These are phyloP conservation scores for Stegodyphus mimosarum DNA, from an alignment of 1,140 invertebrate genomes.

Conservation along the genomic window DNA sequence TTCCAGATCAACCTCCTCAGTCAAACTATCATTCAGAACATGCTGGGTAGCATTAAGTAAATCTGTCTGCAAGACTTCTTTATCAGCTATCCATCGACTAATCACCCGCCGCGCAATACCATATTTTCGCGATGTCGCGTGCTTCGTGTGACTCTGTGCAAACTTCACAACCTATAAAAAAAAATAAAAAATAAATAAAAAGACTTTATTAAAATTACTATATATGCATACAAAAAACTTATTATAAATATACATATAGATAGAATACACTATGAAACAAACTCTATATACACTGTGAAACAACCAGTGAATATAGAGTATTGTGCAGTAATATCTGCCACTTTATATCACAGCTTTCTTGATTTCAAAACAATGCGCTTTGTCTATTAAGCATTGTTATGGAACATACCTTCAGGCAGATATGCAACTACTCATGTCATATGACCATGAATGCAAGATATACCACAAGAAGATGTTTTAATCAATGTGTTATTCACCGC, in stretches of 20 bases:
- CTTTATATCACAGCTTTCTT: no score
- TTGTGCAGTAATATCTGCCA: no score
- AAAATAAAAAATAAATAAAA: not conserved
- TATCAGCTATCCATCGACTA: slow-evolving; percentile 58
- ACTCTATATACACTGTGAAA: not conserved
- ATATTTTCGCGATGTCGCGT: slow-evolving; percentile 53
- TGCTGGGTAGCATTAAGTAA: slow-evolving; percentile 53
- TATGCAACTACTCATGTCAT: no score
- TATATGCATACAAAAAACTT: not conserved
- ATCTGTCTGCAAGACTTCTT: slow-evolving; percentile 54
- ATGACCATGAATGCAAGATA: no score
- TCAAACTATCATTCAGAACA: slow-evolving; percentile 33
- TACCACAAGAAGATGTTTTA: no score
- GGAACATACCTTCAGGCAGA: no score
- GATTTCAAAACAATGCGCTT: no score
- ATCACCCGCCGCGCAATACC: slow-evolving; percentile 47
- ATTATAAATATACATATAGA: not conserved
- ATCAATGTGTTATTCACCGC: no score
- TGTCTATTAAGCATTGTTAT: no score
- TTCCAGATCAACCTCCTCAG: slow-evolving; percentile 46
- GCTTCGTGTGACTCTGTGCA: slow-evolving; percentile 57
- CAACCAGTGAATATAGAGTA: no score
- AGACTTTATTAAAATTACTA: no score
- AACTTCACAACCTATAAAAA: slow-evolving; percentile 52
- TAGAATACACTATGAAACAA: not conserved